Percentiles rank a stretch among this genome's conserved stretches.
phyloP scores from a whole-genome alignment of 2,113 vertebrate genomes.

The Leucoraja erinaceus region DNA sequence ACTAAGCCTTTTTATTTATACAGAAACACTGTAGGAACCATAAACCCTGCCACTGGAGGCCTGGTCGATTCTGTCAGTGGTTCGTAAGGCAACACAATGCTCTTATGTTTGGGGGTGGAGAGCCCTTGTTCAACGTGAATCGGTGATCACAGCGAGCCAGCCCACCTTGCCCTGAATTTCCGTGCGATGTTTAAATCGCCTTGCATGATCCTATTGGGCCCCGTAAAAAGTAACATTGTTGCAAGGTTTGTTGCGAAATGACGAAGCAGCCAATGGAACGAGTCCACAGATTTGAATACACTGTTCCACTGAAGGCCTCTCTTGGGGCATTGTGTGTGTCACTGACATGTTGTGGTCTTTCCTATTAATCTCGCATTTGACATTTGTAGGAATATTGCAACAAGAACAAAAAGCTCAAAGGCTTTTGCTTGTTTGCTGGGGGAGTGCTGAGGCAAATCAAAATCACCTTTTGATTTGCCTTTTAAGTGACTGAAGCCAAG shows the following conservation, averaged over 20 bases:
- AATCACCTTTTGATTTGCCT: not conserved
- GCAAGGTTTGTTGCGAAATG: not conserved
- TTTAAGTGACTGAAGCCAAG: not conserved
- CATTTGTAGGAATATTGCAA: not conserved
- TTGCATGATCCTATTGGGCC: slow-evolving; percentile 12
- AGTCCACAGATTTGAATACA: not conserved
- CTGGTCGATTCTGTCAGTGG: not conserved
- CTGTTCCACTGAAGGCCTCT: not conserved
- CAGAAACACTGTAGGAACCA: not conserved
- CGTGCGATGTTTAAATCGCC: not conserved
- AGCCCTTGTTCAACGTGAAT: not conserved
- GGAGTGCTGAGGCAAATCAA: too few relatives aligned
- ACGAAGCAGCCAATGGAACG: not conserved
- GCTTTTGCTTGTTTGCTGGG: not conserved
- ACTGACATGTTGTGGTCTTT: not conserved
- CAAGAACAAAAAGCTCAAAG: not conserved
- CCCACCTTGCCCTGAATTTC: not conserved
- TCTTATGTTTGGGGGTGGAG: not conserved
- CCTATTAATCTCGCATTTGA: not conserved
- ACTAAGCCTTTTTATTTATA: not conserved
- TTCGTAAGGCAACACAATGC: too few relatives aligned
- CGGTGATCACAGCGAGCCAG: not conserved
- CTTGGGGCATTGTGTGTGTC: not conserved
- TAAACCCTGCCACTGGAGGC: too few relatives aligned
- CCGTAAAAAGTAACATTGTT: not conserved